Evolutionary conservation across 2,888 invertebrate species (phyloP).

Genomic region (Perdita meconis): DNA sequence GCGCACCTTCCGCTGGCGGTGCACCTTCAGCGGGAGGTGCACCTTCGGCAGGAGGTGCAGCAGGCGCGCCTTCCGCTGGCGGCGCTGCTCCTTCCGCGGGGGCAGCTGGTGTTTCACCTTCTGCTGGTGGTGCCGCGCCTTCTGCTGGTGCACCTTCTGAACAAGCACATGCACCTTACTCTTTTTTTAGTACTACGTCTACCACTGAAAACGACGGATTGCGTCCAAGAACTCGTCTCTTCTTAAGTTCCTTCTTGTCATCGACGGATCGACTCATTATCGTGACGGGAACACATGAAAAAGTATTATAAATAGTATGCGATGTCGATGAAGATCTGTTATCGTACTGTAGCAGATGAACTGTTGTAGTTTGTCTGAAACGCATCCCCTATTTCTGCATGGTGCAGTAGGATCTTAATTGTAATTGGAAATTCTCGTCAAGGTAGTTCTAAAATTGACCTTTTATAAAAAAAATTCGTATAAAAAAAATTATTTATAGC

Average conservation of each 20-base stretch:
- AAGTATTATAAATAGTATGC: not conserved
- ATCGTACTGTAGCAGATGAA: not conserved
- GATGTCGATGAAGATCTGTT: not conserved
- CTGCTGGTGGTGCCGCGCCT: slow-evolving; percentile 71
- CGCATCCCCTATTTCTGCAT: too few species aligned
- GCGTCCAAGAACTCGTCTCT: not conserved
- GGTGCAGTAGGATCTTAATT: too few species aligned
- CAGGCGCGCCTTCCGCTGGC: slow-evolving; percentile 70
- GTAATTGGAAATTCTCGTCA: too few species aligned
- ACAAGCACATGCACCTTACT: slow-evolving; percentile 35
- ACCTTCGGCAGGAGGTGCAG: slow-evolving; percentile 74
- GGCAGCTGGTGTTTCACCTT: slow-evolving; percentile 76
- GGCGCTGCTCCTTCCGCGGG: slow-evolving; percentile 79
- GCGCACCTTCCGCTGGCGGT: slow-evolving; percentile 62
- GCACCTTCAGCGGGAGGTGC: slow-evolving; percentile 80
- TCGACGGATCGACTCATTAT: slow-evolving; percentile 7
- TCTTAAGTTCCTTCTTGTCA: not conserved
- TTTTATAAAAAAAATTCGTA: too few species aligned
- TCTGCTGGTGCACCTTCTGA: slow-evolving; percentile 69
- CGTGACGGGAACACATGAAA: slow-evolving; percentile 2
- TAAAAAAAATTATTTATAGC: too few species aligned
- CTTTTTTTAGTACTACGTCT: slow-evolving; percentile 26
- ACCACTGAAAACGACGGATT: slow-evolving; percentile 9
- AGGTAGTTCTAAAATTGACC: too few species aligned
- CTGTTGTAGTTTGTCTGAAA: too few species aligned